A percentile compares a stretch with the other conserved stretches of the same genome.
Evolutionary conservation across 2,113 vertebrate genomes (phyloP).

Genomic region (Lanius ludovicianus): DNA sequence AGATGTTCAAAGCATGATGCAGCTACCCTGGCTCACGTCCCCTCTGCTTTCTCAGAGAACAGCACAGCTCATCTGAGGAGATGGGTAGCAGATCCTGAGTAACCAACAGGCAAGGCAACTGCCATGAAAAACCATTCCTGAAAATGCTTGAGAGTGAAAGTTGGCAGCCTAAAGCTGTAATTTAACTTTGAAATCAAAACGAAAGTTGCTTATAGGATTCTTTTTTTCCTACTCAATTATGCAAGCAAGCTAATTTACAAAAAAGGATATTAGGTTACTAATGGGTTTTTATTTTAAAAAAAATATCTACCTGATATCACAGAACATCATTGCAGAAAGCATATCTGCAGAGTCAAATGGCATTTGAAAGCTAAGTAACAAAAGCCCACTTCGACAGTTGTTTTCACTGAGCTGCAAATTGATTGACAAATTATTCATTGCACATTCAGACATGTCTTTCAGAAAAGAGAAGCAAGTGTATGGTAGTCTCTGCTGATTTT

Average conservation of each 20-base stretch:
- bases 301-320: not conserved
- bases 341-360: not conserved
- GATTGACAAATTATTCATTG: not conserved
- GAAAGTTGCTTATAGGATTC: not conserved
- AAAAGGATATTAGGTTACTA: not conserved
- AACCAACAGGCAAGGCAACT: not conserved
- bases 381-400: not conserved
- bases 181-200: not conserved
- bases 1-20: not conserved
- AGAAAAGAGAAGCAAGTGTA: not conserved
- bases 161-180: not conserved
- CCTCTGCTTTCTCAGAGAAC: not conserved
- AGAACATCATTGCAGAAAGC: not conserved
- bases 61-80: not conserved
- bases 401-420: not conserved
- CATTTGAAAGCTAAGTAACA: not conserved
- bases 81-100: not conserved
- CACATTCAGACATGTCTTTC: not conserved
- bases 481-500: conserved; percentile 2
- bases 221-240: not conserved
- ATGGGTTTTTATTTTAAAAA: not conserved
- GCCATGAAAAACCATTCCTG: not conserved
- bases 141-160: not conserved
- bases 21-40: not conserved
- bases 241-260: not conserved